Conservation (phyloP, 2,113 vertebrate species). For the Anseranas semipalmata region DNA sequence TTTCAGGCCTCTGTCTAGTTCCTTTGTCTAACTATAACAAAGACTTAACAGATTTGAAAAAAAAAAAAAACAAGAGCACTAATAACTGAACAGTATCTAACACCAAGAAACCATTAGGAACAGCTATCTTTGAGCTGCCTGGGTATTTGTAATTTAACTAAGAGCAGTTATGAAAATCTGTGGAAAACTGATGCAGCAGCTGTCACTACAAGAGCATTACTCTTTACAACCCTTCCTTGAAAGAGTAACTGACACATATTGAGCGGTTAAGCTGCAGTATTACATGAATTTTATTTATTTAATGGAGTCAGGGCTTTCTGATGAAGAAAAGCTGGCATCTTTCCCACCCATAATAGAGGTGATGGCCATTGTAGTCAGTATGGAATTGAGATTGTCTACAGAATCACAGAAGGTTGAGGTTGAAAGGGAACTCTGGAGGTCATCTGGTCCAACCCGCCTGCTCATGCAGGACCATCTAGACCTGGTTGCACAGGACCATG, state of each 20-base stretch:
- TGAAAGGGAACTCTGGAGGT: neutral
- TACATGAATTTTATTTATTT: slow-evolving; percentile 14
- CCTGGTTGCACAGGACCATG: too few species aligned
- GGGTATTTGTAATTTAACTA: neutral
- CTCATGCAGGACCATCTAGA: neutral
- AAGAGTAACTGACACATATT: slow-evolving; percentile 27
- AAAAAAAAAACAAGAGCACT: neutral
- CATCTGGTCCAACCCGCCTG: neutral
- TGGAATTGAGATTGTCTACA: neutral
- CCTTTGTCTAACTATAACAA: neutral
- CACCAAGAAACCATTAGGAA: neutral
- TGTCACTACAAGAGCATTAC: slow-evolving; percentile 29
- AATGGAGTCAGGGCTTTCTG: neutral
- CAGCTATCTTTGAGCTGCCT: slow-evolving; percentile 4
- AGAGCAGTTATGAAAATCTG: slow-evolving; percentile 30
- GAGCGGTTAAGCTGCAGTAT: slow-evolving; percentile 37
- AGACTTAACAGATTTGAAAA: neutral
- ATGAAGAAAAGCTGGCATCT: neutral
- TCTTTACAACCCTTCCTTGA: slow-evolving; percentile 42
- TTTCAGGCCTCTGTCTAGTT: neutral
- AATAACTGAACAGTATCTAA: neutral
- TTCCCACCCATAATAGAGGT: neutral
- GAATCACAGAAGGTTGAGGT: neutral
- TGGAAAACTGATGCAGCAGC: slow-evolving; percentile 39
- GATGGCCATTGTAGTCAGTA: neutral